Conservation (phyloP, 2,113 vertebrate genomes). For the Platanista minor region DNA sequence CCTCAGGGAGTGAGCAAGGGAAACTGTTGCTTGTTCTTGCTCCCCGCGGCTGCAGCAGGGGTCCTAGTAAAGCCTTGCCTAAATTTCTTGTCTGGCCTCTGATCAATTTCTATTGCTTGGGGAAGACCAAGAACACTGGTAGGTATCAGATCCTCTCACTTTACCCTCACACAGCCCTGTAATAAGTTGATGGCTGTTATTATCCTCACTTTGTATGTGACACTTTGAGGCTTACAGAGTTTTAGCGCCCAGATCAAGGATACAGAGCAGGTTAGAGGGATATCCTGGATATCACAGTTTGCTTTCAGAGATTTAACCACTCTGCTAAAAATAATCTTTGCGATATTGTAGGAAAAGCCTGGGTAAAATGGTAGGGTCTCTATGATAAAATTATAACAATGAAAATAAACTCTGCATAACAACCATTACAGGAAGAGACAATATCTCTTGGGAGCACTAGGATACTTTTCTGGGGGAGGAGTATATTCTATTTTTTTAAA, state of each 20-base stretch:
- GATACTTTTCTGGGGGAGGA: neutral
- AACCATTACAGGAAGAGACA: neutral
- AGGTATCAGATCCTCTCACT: neutral
- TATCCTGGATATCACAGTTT: neutral
- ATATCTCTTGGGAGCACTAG: neutral
- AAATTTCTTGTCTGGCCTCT: too few relatives aligned
- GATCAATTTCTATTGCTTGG: too few relatives aligned
- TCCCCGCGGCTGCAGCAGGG: too few relatives aligned
- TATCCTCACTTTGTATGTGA: neutral
- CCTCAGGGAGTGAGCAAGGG: too few relatives aligned
- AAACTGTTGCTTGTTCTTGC: too few relatives aligned
- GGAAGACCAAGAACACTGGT: too few relatives aligned
- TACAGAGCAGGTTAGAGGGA: neutral
- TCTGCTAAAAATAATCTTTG: neutral
- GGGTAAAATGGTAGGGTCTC: neutral
- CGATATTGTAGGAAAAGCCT: neutral
- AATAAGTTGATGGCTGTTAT: neutral
- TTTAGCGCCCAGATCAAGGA: neutral
- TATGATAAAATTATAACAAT: neutral
- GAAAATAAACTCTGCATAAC: neutral
- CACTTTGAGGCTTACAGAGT: neutral
- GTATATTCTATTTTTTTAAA: neutral
- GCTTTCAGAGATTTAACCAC: neutral
- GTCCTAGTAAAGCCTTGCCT: too few relatives aligned
- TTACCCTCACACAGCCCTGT: neutral